Conservation (phyloP, 2,797 vertebrate species). For the Dendrocincla fuliginosa region DNA sequence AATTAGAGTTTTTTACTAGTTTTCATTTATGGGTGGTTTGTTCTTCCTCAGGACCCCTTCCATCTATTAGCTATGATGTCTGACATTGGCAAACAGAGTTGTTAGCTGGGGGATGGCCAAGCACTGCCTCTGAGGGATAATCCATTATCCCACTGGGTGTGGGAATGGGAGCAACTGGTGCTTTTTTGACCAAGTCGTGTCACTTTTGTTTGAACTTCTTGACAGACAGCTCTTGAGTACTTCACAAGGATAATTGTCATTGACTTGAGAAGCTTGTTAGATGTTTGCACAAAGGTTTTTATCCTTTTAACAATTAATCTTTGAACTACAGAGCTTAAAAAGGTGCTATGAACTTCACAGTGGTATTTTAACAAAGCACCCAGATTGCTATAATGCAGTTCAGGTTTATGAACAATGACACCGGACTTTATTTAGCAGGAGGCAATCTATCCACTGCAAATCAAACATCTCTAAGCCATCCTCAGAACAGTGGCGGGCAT, state of each 20-base stretch:
- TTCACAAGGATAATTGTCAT: not conserved
- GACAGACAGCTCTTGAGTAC: not conserved
- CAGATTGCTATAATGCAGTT: conserved; percentile 3
- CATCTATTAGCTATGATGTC: not conserved
- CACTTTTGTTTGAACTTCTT: not conserved
- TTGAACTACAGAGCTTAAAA: conserved; percentile 40
- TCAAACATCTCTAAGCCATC: conserved; percentile 36
- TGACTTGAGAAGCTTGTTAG: not conserved
- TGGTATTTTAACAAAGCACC: not conserved
- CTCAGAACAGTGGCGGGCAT: not conserved
- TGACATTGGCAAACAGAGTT: not conserved
- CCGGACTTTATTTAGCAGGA: conserved; percentile 57
- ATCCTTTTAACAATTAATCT: conserved; percentile 37
- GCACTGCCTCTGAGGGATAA: not conserved
- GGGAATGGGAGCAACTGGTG: not conserved
- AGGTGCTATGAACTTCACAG: not conserved
- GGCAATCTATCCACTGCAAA: conserved; percentile 45
- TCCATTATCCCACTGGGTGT: not conserved
- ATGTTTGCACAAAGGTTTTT: conserved; percentile 29
- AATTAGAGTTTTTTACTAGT: not conserved
- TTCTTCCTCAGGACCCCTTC: not conserved
- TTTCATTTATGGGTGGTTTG: not conserved
- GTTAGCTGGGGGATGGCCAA: not conserved
- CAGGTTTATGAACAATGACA: conserved; percentile 51
- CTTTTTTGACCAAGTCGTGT: not conserved